Evolutionary conservation across 2,797 vertebrate species (phyloP).

Genomic region (Staurois parvus): DNA sequence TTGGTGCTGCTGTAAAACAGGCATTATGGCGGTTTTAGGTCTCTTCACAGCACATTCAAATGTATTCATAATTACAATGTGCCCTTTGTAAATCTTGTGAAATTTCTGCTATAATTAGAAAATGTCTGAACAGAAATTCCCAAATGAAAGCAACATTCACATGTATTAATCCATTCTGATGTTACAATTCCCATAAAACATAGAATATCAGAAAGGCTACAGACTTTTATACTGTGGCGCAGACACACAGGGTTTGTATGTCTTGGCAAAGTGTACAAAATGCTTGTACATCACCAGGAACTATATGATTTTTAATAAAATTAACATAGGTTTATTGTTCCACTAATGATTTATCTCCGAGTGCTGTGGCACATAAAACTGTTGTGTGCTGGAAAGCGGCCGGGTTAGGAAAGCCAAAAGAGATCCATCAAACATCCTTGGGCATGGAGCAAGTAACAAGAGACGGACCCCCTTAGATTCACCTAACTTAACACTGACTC

Average conservation of each 20-base stretch:
- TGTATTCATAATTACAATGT: constrained; percentile 50
- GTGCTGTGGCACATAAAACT: constrained; percentile 46
- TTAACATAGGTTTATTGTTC: constrained; percentile 52
- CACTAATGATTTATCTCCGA: constrained; percentile 43
- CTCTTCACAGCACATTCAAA: neutral
- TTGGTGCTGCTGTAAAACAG: constrained; percentile 55
- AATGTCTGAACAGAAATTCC: constrained; percentile 34
- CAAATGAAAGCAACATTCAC: constrained; percentile 30
- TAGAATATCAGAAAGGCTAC: constrained; percentile 43
- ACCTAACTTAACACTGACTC: constrained; percentile 48
- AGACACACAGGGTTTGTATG: constrained; percentile 25
- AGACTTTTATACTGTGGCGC: constrained; percentile 36
- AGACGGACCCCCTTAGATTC: constrained; percentile 42
- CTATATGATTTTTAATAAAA: constrained; percentile 51
- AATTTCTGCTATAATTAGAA: constrained; percentile 36
- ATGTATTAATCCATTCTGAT: constrained; percentile 45
- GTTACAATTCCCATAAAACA: constrained; percentile 31
- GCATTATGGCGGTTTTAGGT: constrained; percentile 46
- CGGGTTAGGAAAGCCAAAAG: constrained; percentile 39
- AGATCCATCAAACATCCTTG: constrained; percentile 43
- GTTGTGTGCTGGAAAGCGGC: constrained; percentile 35
- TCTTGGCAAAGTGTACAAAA: constrained; percentile 39
- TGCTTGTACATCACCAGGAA: constrained; percentile 44
- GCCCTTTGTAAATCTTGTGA: constrained; percentile 30
- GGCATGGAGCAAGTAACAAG: constrained; percentile 35